Conservation (phyloP, 2,888 invertebrate species). For the Drosophila suboccidentalis region DNA sequence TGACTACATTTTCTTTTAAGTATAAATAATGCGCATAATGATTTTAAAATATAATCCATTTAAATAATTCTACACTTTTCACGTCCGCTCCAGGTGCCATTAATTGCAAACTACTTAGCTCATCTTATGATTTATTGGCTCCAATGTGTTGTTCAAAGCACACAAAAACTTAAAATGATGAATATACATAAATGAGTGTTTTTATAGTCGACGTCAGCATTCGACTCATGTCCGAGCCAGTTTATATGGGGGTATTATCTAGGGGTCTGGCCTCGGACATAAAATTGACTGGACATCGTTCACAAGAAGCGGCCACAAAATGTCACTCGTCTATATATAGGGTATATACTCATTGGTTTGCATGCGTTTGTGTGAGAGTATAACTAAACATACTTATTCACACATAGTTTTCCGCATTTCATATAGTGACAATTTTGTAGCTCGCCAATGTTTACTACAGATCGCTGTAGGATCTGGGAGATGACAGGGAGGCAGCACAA, state of each 20-base stretch:
- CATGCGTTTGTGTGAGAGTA: not conserved
- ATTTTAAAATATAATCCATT: conserved; percentile 9
- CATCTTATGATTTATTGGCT: conserved; percentile 55
- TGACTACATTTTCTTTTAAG: not conserved
- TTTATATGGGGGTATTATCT: conserved; percentile 52
- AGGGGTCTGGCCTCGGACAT: conserved; percentile 61
- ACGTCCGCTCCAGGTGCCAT: conserved; percentile 48
- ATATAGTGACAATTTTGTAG: conserved; percentile 72
- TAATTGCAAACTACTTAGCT: conserved; percentile 49
- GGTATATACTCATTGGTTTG: conserved; percentile 25
- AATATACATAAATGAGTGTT: conserved; percentile 53
- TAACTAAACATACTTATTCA: conserved; percentile 56
- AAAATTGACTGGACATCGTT: conserved; percentile 76
- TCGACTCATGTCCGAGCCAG: conserved; percentile 27
- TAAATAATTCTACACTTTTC: not conserved
- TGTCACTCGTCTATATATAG: conserved; percentile 78
- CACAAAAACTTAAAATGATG: conserved; percentile 46
- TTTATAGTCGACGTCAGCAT: conserved; percentile 48
- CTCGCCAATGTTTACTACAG: conserved; percentile 57
- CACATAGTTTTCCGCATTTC: conserved; percentile 79
- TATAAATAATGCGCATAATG: not conserved
- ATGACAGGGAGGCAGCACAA: conserved; percentile 38
- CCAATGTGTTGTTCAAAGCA: conserved; percentile 39
- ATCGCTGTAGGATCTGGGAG: conserved; percentile 40
- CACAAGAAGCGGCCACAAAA: conserved; percentile 59